phyloP scores from a whole-genome alignment of 2,888 invertebrate species.

The Pachymerium ferrugineum region DNA sequence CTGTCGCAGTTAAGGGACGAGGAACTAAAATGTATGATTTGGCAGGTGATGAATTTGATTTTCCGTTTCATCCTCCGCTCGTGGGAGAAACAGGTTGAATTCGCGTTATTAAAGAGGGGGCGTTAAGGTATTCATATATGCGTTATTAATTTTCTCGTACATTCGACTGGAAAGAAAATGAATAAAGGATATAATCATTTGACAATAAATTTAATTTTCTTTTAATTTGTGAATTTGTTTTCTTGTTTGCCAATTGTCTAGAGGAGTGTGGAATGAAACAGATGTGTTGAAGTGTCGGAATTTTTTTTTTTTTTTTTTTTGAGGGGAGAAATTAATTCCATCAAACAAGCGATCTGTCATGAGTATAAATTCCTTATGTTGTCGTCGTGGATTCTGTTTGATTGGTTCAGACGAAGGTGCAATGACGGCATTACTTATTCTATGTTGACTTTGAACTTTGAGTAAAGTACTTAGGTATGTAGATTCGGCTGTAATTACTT shows the following conservation, averaged over 20 bases:
- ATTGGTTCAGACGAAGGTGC: no score
- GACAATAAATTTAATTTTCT: neutral
- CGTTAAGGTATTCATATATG: constrained; percentile 1
- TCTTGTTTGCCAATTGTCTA: no score
- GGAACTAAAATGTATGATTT: constrained; percentile 2
- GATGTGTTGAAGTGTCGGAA: neutral
- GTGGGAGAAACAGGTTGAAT: neutral
- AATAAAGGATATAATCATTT: neutral
- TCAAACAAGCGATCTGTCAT: no score
- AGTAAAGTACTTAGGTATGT: no score
- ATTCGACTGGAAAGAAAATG: constrained; percentile 1
- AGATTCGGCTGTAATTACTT: no score
- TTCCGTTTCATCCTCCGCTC: neutral
- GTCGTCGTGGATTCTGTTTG: no score
- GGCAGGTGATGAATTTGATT: constrained; percentile 27
- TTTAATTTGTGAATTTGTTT: neutral
- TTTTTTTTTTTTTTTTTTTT: neutral
- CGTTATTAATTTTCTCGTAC: constrained; percentile 1
- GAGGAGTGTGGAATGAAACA: no score
- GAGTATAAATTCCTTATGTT: no score
- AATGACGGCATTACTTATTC: no score
- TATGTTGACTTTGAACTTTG: no score
- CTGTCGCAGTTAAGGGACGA: constrained; percentile 6
- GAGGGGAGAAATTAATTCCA: neutral
- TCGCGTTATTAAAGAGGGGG: neutral